Evolutionary conservation across 2,888 invertebrate species (phyloP), one percentile per base, ranked within the genome.

Genomic region (Napeogenes inachia): DNA sequence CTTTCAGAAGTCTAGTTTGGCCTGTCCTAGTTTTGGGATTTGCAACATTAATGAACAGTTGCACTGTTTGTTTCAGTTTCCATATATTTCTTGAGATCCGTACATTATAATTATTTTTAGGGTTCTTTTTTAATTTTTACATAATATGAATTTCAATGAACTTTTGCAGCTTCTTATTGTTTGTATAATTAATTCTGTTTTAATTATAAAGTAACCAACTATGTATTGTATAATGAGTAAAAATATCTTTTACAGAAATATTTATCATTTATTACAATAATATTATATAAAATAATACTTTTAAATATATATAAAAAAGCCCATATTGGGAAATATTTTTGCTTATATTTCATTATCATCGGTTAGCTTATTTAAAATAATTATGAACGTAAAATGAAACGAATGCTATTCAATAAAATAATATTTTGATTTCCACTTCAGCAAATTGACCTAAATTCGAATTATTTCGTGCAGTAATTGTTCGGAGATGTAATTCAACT

Each of bases 1-100:
- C 50, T 50, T 50, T 50, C 50, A 50, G 50, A 50, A 12, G 50
- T 50, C 50, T 50, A 50, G 50, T 50, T 50, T 10, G 50, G 50
- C 30, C 30, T 50, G 50, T 50, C 50, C 50, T 50, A 50, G 30
- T 50, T 50, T 30, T 50, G 50, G 8, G 13, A 47, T 47, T 50
- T 50, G 50, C 50, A 50, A 30, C 50, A 50, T 50, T 50, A 50
- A 50, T 50, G 50, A 30, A 10, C 50, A 30, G 50, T 50, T 50
- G 30, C 21, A 30, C 21, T 50, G 30, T 50, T 50, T 50, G 50
- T 50, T 50, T 30, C 50, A 30, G 12, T 30, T 50, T 30, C 35
- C 35, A 35, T 50, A 30, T 21, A 30, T 50, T 21, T 50, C 8
- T 4, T 6, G 30, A 2, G 4, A 5, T 21, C 21, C 21, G 21